Evolutionary conservation across 2,888 invertebrate species (phyloP).

Genomic region (Danaus chrysippus): DNA sequence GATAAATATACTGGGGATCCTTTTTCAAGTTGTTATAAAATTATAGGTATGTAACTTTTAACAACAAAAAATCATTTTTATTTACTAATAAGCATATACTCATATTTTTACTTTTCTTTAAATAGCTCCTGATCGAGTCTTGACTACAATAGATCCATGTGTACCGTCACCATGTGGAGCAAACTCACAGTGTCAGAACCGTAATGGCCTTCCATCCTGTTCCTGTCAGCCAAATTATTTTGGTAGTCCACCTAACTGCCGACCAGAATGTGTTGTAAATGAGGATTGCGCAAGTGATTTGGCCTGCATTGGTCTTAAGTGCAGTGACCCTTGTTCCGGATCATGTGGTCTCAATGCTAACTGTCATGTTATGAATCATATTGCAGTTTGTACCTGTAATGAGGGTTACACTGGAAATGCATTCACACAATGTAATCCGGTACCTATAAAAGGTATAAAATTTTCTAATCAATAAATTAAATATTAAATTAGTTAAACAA

Average conservation of each 20-base stretch:
- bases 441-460: conserved; percentile 52
- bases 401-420: conserved; percentile 81
- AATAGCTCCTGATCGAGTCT: conserved; percentile 54
- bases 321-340: conserved; percentile 84
- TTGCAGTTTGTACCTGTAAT: conserved; percentile 81
- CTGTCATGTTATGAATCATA: conserved; percentile 80
- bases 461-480: neutral
- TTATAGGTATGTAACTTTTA: conserved; percentile 51
- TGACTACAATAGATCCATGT: conserved; percentile 78
- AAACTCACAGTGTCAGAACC: conserved; percentile 79
- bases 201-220: conserved; percentile 78
- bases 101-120: conserved; percentile 22
- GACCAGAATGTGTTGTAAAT: conserved; percentile 83
- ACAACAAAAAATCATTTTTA: neutral
- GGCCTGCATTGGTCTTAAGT: conserved; percentile 84
- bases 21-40: conserved; percentile 80
- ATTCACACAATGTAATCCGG: conserved; percentile 72
- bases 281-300: conserved; percentile 82
- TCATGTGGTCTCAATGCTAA: conserved; percentile 81
- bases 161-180: conserved; percentile 84
- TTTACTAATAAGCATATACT: conserved; percentile 2
- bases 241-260: conserved; percentile 83
- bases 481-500: neutral
- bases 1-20: conserved; percentile 81
- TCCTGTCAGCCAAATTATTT: conserved; percentile 81